These are phyloP conservation scores for Fabriciana adippe DNA, from an alignment of 2,888 invertebrate species.

Conservation along the genomic window DNA sequence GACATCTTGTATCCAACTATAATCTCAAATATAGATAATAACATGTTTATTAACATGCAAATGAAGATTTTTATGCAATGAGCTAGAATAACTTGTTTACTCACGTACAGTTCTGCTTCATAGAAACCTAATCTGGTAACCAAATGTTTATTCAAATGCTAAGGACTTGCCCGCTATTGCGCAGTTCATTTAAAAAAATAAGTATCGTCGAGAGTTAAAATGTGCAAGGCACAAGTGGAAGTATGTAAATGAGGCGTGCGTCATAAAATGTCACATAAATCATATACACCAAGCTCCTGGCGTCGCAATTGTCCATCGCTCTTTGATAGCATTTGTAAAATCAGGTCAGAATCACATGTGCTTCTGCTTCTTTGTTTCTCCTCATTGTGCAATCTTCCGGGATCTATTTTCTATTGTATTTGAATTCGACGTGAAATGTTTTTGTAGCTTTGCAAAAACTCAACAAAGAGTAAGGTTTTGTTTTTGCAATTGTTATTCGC, in stretches of 20 bases:
- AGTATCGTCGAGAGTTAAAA: conserved; percentile 66
- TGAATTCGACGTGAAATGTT: conserved; percentile 68
- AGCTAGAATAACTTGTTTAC: conserved; percentile 65
- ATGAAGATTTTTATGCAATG: conserved; percentile 51
- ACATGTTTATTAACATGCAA: conserved; percentile 49
- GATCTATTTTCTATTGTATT: conserved; percentile 60
- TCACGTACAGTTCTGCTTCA: conserved; percentile 62
- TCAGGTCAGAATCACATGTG: conserved; percentile 81
- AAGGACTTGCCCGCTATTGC: conserved; percentile 60
- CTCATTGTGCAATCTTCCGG: conserved; percentile 78
- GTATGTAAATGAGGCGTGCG: conserved; percentile 78
- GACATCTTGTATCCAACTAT: conserved; percentile 1
- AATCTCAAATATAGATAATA: conserved; percentile 42
- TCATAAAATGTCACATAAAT: conserved; percentile 80
- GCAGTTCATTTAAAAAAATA: conserved; percentile 65
- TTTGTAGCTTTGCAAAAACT: conserved; percentile 49
- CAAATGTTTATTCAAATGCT: conserved; percentile 80
- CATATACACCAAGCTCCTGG: conserved; percentile 71
- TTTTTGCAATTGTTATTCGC: conserved; percentile 29
- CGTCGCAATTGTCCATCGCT: conserved; percentile 58
- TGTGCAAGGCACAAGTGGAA: conserved; percentile 76
- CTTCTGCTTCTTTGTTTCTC: conserved; percentile 59
- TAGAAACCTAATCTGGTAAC: conserved; percentile 79
- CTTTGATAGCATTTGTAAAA: conserved; percentile 64
- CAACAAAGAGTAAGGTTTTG: conserved; percentile 26